Conservation (phyloP, 2,888 invertebrate species). For the Synergus laeviventris region DNA sequence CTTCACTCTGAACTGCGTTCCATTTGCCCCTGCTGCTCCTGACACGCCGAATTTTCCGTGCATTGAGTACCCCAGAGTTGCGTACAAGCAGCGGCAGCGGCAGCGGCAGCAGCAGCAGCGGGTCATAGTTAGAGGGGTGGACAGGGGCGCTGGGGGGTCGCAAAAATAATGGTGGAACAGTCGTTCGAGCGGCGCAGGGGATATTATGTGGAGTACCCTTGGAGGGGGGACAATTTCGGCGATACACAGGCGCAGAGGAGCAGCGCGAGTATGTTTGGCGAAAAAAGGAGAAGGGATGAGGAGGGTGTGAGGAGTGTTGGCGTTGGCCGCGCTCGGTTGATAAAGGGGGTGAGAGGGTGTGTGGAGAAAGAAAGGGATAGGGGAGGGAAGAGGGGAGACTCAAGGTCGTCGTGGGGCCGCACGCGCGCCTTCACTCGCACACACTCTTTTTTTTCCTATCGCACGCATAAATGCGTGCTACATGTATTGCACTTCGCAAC, state of each 20-base stretch:
- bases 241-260: not conserved
- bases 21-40: not conserved
- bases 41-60: not conserved
- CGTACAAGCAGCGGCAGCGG: slow-evolving; percentile 53
- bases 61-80: slow-evolving; percentile 44
- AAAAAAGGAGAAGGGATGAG: not conserved
- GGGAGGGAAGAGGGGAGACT: slow-evolving; percentile 59
- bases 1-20: not conserved
- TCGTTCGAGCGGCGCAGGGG: not conserved
- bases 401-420: slow-evolving; percentile 74
- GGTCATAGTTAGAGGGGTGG: slow-evolving; percentile 9
- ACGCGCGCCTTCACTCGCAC: slow-evolving; percentile 69
- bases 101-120: slow-evolving; percentile 6
- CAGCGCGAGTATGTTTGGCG: not conserved
- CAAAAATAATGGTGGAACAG: slow-evolving; percentile 5
- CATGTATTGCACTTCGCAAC: slow-evolving; percentile 26
- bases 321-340: not conserved
- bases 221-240: slow-evolving; percentile 29
- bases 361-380: slow-evolving; percentile 38
- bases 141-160: slow-evolving; percentile 12
- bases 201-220: not conserved
- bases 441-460: slow-evolving; percentile 52
- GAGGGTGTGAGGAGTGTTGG: not conserved
- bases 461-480: slow-evolving; percentile 41
- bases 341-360: slow-evolving; percentile 44